Conservation (phyloP, 2,888 invertebrate species). For the Agrochola lychnidis region DNA sequence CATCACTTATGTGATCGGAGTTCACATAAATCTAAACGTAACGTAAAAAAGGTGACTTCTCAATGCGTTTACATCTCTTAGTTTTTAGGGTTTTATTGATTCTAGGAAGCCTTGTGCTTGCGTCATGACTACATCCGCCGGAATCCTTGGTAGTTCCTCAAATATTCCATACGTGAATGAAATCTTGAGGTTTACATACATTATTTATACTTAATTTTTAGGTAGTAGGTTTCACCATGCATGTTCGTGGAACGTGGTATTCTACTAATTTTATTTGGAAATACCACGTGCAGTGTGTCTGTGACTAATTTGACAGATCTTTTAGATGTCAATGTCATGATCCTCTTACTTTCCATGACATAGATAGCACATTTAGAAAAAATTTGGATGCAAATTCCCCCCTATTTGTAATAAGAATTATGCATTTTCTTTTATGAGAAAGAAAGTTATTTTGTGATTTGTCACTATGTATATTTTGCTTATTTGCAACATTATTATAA, state of each 20-base stretch:
- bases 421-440: neutral
- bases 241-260: slow-evolving; percentile 25
- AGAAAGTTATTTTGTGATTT: slow-evolving; percentile 35
- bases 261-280: slow-evolving; percentile 5
- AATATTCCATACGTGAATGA: slow-evolving; percentile 36
- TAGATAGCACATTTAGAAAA: slow-evolving; percentile 3
- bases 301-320: slow-evolving; percentile 33
- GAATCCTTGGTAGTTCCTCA: slow-evolving; percentile 40
- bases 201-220: neutral
- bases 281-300: slow-evolving; percentile 3
- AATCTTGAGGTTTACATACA: slow-evolving; percentile 9
- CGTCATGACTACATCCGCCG: slow-evolving; percentile 61
- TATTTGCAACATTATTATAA: too few species aligned
- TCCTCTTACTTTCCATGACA: slow-evolving; percentile 29
- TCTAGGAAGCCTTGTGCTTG: slow-evolving; percentile 44
- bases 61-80: slow-evolving; percentile 28
- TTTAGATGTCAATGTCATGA: slow-evolving; percentile 27
- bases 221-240: neutral
- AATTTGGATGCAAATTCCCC: slow-evolving; percentile 2
- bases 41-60: slow-evolving; percentile 30
- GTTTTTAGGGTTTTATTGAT: slow-evolving; percentile 29
- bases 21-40: slow-evolving; percentile 40
- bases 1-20: slow-evolving; percentile 40
- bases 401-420: neutral
- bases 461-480: neutral